Percentiles rank a stretch among this genome's conserved stretches.
These are phyloP conservation scores for Hylyphantes graminicola DNA, from an alignment of 1,140 invertebrate species.

Conservation along the genomic window DNA sequence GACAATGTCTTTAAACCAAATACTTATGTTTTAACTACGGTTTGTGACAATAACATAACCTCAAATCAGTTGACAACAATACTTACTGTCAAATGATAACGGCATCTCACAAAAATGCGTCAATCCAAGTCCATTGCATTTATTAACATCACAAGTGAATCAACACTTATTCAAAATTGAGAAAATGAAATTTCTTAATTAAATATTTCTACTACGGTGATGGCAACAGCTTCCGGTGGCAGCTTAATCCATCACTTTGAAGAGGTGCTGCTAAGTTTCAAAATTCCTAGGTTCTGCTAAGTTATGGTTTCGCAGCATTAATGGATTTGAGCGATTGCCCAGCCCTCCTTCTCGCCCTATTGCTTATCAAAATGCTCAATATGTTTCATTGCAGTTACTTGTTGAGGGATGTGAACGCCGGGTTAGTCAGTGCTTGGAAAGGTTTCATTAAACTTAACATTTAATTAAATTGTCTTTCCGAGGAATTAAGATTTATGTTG, in stretches of 20 bases:
- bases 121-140: slow-evolving; percentile 20
- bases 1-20: no score
- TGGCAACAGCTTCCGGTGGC: slow-evolving; percentile 49
- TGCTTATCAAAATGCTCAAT: slow-evolving; percentile 6
- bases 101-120: slow-evolving; percentile 7
- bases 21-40: not conserved
- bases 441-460: no score
- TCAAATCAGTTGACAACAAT: not conserved
- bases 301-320: slow-evolving; percentile 23
- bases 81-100: not conserved
- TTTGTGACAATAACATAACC: not conserved
- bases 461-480: no score
- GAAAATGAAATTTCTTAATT: slow-evolving; percentile 57
- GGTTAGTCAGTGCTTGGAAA: no score
- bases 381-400: slow-evolving; percentile 9
- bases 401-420: no score
- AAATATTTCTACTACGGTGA: slow-evolving; percentile 39
- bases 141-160: slow-evolving; percentile 30
- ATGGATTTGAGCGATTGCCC: slow-evolving; percentile 40
- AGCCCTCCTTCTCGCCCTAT: slow-evolving; percentile 5
- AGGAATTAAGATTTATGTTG: no score
- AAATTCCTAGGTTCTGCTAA: slow-evolving; percentile 30
- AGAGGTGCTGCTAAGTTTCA: slow-evolving; percentile 26
- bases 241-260: slow-evolving; percentile 55
- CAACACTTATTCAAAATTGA: slow-evolving; percentile 43